Evolutionary conservation across 2,113 vertebrate species (phyloP).

Genomic region (Dunckerocampus dactyliophorus): DNA sequence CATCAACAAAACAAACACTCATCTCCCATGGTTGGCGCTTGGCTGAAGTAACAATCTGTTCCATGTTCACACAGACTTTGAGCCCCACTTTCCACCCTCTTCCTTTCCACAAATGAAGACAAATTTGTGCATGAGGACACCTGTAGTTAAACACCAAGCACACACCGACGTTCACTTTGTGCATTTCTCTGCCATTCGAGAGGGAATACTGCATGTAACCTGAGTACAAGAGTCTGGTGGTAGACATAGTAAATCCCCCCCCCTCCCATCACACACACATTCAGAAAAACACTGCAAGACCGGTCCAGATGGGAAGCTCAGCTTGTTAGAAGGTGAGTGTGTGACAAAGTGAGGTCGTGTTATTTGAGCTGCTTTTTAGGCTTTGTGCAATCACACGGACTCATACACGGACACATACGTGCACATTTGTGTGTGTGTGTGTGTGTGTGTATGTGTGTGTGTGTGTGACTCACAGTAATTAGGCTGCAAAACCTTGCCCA

Average conservation of each 20-base stretch:
- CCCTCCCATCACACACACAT: constrained; percentile 10
- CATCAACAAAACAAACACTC: background rate
- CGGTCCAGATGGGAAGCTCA: constrained; percentile 29
- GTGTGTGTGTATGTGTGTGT: constrained; percentile 4
- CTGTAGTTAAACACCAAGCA: background rate
- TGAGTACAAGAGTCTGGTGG: constrained; percentile 42
- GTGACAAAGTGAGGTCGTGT: constrained; percentile 27
- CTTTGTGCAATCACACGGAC: constrained; percentile 32
- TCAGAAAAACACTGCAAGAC: constrained; percentile 14
- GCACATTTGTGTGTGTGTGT: background rate
- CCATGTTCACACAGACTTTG: constrained; percentile 10
- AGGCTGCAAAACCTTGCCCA: constrained; percentile 48
- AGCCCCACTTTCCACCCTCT: background rate
- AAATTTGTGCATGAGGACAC: background rate
- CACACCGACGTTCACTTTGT: constrained; percentile 16
- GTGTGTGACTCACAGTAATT: constrained; percentile 50
- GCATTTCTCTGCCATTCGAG: constrained; percentile 57
- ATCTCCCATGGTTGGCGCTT: background rate
- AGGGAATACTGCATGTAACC: constrained; percentile 49
- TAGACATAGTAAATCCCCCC: constrained; percentile 29
- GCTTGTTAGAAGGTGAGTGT: constrained; percentile 28
- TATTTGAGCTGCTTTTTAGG: constrained; percentile 48
- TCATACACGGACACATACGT: constrained; percentile 14
- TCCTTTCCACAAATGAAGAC: background rate
- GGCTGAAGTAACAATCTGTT: constrained; percentile 16